Base-by-base conservation (phyloP, 1,140 invertebrate genomes). In the Phortica variegata region DNA sequence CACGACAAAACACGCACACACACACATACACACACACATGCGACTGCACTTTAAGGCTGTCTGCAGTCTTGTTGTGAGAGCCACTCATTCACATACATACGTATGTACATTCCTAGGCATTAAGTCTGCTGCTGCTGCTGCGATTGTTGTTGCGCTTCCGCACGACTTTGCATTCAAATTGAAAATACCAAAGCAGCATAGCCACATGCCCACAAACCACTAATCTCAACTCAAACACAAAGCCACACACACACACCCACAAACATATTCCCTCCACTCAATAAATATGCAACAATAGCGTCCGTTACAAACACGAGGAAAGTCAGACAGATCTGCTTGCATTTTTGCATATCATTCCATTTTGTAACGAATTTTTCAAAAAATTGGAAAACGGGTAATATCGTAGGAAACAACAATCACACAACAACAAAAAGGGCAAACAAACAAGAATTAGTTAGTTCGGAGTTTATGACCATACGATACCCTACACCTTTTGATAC, bases 321-420 rank as follows among this genome's bases (percentile, higher is more conserved):
- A 34, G 45, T 49, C 47, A 50, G 31, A 47, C 37, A 45, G 45
- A 12, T 7, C 45, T 52, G 54, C 49, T 48, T 41, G 49, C 48
- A 56, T 56, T 56, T 56, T 52, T 48, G 54, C 54, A 56, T 56
- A 56, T 19, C 53, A 53, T 40, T 49, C 40, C 50, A 46, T 53
- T 56, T 56, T 49, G 54, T 6, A 49, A 56, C 52, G 50, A 56
- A 53, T 53, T 56, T 56, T 32, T 43, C 13, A 4, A 47, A 37
- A 50, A 40, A 20, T 45, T 50, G 29, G 47, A 26, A 37, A 26
- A 36, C 31, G 17, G 47, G 45, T 41, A 4, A 13, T 39, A 38
- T n/a, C n/a, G n/a, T n/a, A n/a, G n/a, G n/a, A n/a, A n/a, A n/a
- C n/a, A n/a, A n/a, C n/a, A n/a, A n/a, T n/a, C n/a, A n/a, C n/a